These are phyloP conservation scores for Merluccius polli DNA, from an alignment of 2,797 vertebrate species.

Conservation along the genomic window DNA sequence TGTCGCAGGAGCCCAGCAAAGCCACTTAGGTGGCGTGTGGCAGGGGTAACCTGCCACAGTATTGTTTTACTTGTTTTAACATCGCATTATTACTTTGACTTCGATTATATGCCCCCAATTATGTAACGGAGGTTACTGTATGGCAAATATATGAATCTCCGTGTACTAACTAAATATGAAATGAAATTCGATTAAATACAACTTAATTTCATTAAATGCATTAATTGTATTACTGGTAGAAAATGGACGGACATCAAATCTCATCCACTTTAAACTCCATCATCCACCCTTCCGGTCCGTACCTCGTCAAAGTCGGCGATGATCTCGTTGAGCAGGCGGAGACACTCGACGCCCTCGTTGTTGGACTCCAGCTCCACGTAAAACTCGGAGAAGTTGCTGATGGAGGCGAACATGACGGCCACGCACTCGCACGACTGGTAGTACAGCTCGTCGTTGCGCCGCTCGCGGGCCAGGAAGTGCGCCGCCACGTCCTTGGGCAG, in stretches of 20 bases:
- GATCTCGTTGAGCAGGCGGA: constrained; percentile 93
- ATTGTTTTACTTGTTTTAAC: too few relatives aligned
- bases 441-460: constrained; percentile 90
- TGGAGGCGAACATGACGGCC: constrained; percentile 95
- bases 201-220: background rate
- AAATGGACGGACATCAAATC: too few relatives aligned
- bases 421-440: constrained; percentile 96
- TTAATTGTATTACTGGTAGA: too few relatives aligned
- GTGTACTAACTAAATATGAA: background rate
- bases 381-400: constrained; percentile 96
- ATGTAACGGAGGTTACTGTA: background rate
- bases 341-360: constrained; percentile 93
- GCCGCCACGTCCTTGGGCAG: constrained; percentile 93
- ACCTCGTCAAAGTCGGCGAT: constrained; percentile 96
- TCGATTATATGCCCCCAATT: too few relatives aligned
- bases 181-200: background rate
- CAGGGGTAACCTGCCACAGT: too few relatives aligned
- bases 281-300: background rate
- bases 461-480: constrained; percentile 87
- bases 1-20: too few relatives aligned
- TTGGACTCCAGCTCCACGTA: constrained; percentile 96
- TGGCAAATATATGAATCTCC: too few relatives aligned
- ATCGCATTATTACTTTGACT: too few relatives aligned
- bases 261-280: background rate
- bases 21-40: too few relatives aligned